Base-by-base conservation (phyloP, 2,888 invertebrate genomes). In the Hyppa rectilinea region DNA sequence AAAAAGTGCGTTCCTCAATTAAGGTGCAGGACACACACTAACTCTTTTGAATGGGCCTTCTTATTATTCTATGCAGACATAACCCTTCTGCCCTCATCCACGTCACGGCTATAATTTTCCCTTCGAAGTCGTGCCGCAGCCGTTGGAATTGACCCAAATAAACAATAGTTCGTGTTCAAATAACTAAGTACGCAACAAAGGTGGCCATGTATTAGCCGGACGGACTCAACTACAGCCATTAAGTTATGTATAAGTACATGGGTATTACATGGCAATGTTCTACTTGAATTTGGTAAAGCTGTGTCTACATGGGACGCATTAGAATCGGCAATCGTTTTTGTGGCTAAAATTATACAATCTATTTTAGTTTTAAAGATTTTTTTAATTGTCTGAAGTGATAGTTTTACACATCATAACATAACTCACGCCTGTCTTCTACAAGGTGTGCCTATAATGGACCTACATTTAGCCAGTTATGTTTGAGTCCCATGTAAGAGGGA, bases 91-190 rank as follows among this genome's bases (percentile, higher is more conserved):
- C 14, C 53, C 10, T 20, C 34, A 17, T 40, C 52, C 43, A 68
- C n/a, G 36, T 14, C 2, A 36, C 34, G 49, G 29, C 64, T 74
- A 78, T 84, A 85, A 87, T 88, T 85, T 50, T 86, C 78, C 77
- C 75, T 86, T 74, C 82, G 83, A 87, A 88, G 85, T 84, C 68
- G 53, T 65, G 59, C 74, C 47, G 64, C 58, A 58, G 43, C 83
- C 73, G 74, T 80, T 86, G 77, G 85, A 84, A 87, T 83, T 88
- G 89, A 89, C 90, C 91, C 88, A 89, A 89, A 90, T 89, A 89
- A 88, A 89, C 85, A 88, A 72, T 56, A 81, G 84, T 75, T 80
- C 52, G 74, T 56, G 63, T 82, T 78, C 86, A 80, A 82, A 81
- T 86, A 82, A 83, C 82, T 75, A 68, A 75, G 77, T 79, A 64